phyloP scores from a whole-genome alignment of 2,113 vertebrate species.

The Hystrix brachyura region DNA sequence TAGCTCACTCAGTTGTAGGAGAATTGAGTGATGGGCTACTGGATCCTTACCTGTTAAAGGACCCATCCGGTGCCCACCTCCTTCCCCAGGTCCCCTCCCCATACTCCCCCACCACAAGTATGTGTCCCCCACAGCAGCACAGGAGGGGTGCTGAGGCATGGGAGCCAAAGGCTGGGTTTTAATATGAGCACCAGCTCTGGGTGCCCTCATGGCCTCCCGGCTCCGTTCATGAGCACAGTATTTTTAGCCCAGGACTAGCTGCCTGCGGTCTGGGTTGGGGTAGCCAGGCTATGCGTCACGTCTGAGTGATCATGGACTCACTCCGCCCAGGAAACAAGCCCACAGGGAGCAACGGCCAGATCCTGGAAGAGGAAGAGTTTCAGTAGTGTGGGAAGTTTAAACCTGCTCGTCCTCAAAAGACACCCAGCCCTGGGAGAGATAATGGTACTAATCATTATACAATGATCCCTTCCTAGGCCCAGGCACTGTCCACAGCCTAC shows the following conservation, averaged over 20 bases:
- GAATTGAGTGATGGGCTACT: neutral
- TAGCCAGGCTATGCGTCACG: conserved; percentile 71
- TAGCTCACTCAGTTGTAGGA: neutral
- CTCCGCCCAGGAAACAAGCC: conserved; percentile 63
- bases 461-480: neutral
- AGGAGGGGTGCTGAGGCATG: neutral
- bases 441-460: rapidly evolving
- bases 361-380: neutral
- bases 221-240: conserved; percentile 74
- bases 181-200: conserved; percentile 56
- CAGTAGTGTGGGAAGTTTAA: neutral
- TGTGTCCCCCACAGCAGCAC: neutral
- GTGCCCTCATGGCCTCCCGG: neutral
- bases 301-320: conserved; percentile 73
- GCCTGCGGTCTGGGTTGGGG: conserved; percentile 49
- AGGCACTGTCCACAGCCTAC: neutral
- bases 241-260: conserved; percentile 71
- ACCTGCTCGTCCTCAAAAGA: neutral
- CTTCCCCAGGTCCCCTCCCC: rapidly evolving
- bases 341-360: neutral
- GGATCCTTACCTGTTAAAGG: neutral
- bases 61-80: rapidly evolving
- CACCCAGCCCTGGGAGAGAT: rapidly evolving
- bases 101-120: neutral
- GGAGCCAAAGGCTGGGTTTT: neutral